Conservation (phyloP, 2,113 vertebrate genomes). For the Chloroceryle aenea region DNA sequence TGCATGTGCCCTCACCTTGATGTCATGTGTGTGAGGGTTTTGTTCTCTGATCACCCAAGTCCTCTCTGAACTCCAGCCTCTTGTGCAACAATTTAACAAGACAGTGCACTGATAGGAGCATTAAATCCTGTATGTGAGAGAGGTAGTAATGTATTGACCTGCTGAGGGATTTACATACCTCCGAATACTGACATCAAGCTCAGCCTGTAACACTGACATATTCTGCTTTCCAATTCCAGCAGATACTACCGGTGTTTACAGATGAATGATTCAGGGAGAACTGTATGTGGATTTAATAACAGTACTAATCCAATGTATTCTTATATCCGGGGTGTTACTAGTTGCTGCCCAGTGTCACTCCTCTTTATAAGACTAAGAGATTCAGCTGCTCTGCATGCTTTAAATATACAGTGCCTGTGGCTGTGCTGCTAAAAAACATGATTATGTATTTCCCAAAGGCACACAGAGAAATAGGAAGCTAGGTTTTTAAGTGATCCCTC, state of each 20-base stretch:
- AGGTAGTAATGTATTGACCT: constrained; percentile 34
- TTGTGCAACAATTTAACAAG: not conserved
- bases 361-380: not conserved
- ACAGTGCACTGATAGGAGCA: not conserved
- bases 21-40: not conserved
- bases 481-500: constrained; percentile 12
- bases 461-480: not conserved
- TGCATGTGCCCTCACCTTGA: accelerated
- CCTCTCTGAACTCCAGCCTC: not conserved
- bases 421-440: not conserved
- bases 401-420: not conserved
- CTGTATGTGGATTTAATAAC: not conserved
- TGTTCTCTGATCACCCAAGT: not conserved
- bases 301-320: not conserved
- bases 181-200: not conserved
- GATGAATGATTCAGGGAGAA: not conserved
- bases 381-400: not conserved
- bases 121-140: not conserved
- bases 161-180: not conserved
- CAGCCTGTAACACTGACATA: not conserved
- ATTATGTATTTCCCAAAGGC: constrained; percentile 43
- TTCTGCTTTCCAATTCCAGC: constrained; percentile 13
- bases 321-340: not conserved
- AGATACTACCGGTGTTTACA: not conserved
- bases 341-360: not conserved